Base-by-base conservation (phyloP, 2,797 vertebrate genomes). In the Alauda arvensis region DNA sequence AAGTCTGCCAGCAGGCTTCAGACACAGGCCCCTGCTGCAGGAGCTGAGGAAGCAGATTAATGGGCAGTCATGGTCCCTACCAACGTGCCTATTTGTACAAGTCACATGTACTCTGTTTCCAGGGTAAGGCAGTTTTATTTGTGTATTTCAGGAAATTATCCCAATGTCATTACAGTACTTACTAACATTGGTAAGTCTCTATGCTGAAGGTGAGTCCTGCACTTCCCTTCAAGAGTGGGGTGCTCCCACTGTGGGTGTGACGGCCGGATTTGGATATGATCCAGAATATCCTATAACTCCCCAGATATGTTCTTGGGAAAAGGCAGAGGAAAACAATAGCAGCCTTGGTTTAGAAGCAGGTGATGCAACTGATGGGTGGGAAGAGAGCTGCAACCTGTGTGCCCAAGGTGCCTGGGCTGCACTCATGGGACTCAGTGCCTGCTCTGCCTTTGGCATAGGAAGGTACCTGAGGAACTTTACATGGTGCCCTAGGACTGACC, bases 301-400 rank as follows among this genome's bases (percentile, higher is more conserved):
- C 40, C 16, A 40, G 40, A 40, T 40, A 40, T 10, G 0, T 46
- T 46, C 10, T 15, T 80, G 49, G 68, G 68, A 70, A 63, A 59
- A 87, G 51, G 34, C n/a, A 21, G 48, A 42, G 55, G 21, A 63
- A 68, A 49, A 3, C 5, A 17, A 0, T 6, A 3, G 5, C 53
- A 55, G 43, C 13, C 10, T 18, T 0, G 5, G 13, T n/a, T 19
- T 40, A 23, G 49, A 20, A 34, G 59, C 48, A 31, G 31, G 21
- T 59, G 4, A 2, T 11, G 24, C 21, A 12, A 31, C 29, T 59
- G 34, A 5, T 16, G 63, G 2, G 0, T 1, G 4, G 14, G 3
- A 43, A 25, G 46, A 5, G 18, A 53, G 43, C 46, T 68, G 45
- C 29, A 0, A 1, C 13, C 2, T 23, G 10, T 2, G 1, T 31